Percentiles rank a stretch among this genome's conserved stretches.
Evolutionary conservation across 2,113 vertebrate genomes (phyloP).

Genomic region (Phylloscopus trochilus): DNA sequence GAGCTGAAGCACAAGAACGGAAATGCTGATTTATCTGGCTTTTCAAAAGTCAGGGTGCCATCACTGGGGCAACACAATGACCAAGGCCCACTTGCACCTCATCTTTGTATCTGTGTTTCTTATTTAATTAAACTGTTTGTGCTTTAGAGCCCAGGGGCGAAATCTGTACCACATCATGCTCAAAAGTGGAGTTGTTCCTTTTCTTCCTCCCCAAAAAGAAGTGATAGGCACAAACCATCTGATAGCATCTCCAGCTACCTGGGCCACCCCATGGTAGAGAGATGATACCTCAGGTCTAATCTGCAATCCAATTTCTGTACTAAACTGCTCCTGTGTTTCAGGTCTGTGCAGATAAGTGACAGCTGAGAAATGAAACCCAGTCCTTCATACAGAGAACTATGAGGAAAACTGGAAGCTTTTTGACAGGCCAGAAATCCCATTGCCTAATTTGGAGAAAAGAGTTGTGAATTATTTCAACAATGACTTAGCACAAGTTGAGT

Average conservation of each 20-base stretch:
- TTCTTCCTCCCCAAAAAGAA: background rate
- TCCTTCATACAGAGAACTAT: background rate
- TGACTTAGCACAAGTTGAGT: background rate
- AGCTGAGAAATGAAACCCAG: background rate
- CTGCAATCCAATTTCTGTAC: background rate
- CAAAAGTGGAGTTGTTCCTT: background rate
- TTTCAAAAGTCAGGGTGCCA: background rate
- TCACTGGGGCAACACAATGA: background rate
- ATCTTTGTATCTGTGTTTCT: background rate
- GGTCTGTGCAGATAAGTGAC: background rate
- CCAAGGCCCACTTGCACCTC: background rate
- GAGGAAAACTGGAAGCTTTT: background rate
- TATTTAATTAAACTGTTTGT: background rate
- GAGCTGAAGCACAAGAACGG: background rate
- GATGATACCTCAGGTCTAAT: background rate
- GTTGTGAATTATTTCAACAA: background rate
- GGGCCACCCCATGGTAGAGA: background rate
- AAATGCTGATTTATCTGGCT: background rate
- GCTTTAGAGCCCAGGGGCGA: background rate
- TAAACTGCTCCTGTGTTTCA: background rate
- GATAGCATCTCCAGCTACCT: background rate
- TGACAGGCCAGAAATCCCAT: background rate
- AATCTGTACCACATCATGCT: background rate
- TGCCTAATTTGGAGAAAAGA: background rate
- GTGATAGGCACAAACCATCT: background rate